Evolutionary conservation across 2,888 invertebrate species (phyloP), one percentile per base, ranked within the genome.

Genomic region (Vanessa cardui): DNA sequence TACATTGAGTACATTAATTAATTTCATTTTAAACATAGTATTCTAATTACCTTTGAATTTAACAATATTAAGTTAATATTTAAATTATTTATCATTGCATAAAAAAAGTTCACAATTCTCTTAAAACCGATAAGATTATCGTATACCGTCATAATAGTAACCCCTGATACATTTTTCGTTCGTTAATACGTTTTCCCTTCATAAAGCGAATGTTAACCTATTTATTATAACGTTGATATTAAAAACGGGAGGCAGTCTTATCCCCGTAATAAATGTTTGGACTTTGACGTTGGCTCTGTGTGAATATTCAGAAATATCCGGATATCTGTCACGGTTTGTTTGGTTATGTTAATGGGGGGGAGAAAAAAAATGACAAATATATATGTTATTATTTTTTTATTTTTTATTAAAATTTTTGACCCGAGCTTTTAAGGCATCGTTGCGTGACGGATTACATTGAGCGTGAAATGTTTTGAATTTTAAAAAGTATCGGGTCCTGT

Each of bases 121-220:
- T 4, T 39, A 12, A 2, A 39, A n/a, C n/a, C n/a, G 6, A 26
- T 26, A 52, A 21, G 6, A 16, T 15, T 68, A 63, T 73, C 76
- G 74, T 62, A 39, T 9, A 66, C 39, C 49, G 46, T 59, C 66
- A 62, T 6, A 80, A 85, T 88, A 78, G 16, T 16, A 73, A 31
- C 15, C 74, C 81, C 84, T 85, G 88, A 91, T 91, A 91, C 90
- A 88, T 91, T 89, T 84, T 81, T 77, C 83, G 84, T 82, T 87
- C 87, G 90, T 91, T 92, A 91, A 92, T 92, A 92, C 89, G 89
- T 90, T 90, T 90, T 91, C 85, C 89, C 88, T 89, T 90, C 91
- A 91, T 90, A 92, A 92, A 88, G 89, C 85, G 90, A 91, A 92
- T 91, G 89, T 82, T 90, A 89, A 90, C 91, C 90, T 90, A 92